Conservation (phyloP, 2,797 vertebrate species). For the Delichon dasypus region DNA sequence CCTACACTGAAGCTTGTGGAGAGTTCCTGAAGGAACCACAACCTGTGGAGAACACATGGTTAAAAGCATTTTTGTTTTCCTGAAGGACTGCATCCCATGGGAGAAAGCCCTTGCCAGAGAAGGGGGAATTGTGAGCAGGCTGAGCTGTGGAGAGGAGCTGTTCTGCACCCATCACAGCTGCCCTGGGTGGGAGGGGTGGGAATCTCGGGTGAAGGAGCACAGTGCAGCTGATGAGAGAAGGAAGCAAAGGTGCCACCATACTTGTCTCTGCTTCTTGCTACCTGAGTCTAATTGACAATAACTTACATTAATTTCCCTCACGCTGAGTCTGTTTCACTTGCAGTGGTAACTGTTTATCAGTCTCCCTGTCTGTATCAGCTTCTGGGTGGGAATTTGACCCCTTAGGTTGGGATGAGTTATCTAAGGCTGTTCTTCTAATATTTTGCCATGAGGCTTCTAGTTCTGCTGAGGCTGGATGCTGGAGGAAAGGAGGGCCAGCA, state of each 20-base stretch:
- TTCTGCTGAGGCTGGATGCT: not conserved
- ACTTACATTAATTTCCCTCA: not conserved
- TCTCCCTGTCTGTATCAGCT: not conserved
- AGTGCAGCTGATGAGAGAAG: not conserved
- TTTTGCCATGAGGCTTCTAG: not conserved
- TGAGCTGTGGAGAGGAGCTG: not conserved
- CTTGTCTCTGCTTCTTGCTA: not conserved
- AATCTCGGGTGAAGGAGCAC: not conserved
- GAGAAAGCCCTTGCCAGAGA: not conserved
- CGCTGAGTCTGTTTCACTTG: not conserved
- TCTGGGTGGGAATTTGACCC: not conserved
- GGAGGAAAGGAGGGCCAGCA: not conserved
- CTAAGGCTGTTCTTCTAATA: not conserved
- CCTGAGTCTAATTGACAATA: not conserved
- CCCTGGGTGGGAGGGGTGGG: not conserved
- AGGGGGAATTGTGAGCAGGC: not conserved
- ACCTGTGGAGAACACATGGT: not conserved
- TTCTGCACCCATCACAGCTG: fast-evolving
- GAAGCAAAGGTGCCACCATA: fast-evolving
- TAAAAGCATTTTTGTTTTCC: not conserved
- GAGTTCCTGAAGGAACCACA: not conserved
- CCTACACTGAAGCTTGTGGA: not conserved
- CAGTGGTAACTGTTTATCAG: not conserved
- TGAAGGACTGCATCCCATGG: not conserved
- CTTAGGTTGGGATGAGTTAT: not conserved